Evolutionary conservation across 2,797 vertebrate species (phyloP).

Genomic region (Smutsia temminckii): DNA sequence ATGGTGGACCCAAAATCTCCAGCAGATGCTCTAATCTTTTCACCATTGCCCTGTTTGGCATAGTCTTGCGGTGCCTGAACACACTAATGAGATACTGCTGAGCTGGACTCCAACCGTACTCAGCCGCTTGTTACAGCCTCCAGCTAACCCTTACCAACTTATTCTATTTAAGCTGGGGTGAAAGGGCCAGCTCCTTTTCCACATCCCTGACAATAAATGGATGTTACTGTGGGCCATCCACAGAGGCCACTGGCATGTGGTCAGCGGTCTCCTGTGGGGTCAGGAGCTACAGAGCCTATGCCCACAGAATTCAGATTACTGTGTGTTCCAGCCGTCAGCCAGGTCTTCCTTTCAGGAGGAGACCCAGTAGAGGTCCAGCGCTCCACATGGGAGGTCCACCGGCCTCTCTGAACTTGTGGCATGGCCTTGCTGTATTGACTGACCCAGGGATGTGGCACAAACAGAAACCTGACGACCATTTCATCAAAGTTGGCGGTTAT

Average conservation of each 20-base stretch:
- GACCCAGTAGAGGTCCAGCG: not conserved
- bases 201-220: not conserved
- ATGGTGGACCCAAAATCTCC: not conserved
- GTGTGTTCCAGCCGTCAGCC: not conserved
- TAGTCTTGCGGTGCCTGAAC: not conserved
- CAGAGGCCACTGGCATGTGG: not conserved
- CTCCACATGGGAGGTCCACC: rapidly evolving
- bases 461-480: not conserved
- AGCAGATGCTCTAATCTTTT: not conserved
- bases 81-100: not conserved
- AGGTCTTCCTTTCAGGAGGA: not conserved
- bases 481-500: not conserved
- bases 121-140: not conserved
- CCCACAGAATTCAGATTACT: not conserved
- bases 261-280: not conserved
- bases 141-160: not conserved
- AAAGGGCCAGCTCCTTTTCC: not conserved
- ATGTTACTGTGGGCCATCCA: not conserved
- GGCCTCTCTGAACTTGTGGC: not conserved
- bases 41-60: not conserved
- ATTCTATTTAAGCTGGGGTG: not conserved
- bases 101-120: not conserved
- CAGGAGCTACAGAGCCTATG: not conserved
- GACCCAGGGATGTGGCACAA: not conserved
- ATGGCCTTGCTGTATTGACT: not conserved